These are phyloP conservation scores for Tenthredo scrophulariae DNA, from an alignment of 2,888 invertebrate species.

Conservation along the genomic window DNA sequence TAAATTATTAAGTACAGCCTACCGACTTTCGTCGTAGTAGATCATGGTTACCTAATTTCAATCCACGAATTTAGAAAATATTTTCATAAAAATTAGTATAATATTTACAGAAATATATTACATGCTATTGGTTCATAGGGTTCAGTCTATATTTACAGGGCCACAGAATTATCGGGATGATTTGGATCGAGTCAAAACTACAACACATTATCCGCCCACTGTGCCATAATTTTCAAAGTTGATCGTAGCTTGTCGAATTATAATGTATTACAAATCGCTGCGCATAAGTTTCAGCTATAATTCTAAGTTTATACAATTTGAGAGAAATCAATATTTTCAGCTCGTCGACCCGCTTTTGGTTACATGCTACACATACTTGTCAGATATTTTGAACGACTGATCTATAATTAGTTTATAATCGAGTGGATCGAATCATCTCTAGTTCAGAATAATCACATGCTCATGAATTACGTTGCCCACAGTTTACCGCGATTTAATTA, in stretches of 20 bases:
- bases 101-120: not conserved
- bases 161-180: not conserved
- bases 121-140: not conserved
- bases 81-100: too few species aligned
- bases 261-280: conserved; percentile 5
- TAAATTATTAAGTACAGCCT: not conserved
- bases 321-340: not conserved
- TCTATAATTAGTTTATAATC: conserved; percentile 21
- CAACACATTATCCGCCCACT: not conserved
- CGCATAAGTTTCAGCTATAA: not conserved
- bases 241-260: not conserved
- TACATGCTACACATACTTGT: not conserved
- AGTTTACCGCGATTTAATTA: conserved; percentile 26
- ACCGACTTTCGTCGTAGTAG: not conserved
- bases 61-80: not conserved
- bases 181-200: not conserved
- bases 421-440: not conserved
- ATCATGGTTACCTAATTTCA: not conserved
- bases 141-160: not conserved
- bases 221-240: not conserved
- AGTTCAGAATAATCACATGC: conserved; percentile 16
- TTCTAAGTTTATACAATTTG: not conserved
- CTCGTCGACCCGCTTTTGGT: not conserved
- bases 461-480: not conserved
- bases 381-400: not conserved